These are phyloP conservation scores for Chironomus tentans DNA, from an alignment of 2,888 invertebrate species.

Conservation along the genomic window DNA sequence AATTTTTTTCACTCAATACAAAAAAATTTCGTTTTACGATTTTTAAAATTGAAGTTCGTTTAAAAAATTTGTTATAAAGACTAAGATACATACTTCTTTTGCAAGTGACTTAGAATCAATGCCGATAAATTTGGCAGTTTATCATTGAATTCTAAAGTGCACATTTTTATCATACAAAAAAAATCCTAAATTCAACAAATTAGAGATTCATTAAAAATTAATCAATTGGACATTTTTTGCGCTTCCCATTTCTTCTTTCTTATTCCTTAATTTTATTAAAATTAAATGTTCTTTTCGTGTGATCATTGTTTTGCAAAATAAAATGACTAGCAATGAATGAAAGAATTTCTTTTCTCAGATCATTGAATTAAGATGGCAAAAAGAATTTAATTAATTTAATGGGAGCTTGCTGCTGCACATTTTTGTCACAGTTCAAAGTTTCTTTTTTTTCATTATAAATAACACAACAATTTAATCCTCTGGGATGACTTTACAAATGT, in stretches of 20 bases:
- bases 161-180: background rate
- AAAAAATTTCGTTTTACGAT: background rate
- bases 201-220: background rate
- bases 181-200: conserved; percentile 15
- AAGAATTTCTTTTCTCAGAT: conserved; percentile 7
- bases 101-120: background rate
- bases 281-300: background rate
- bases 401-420: conserved; percentile 8
- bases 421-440: conserved; percentile 14
- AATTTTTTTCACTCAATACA: no score
- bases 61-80: no score
- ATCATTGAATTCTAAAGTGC: background rate
- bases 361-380: conserved; percentile 5
- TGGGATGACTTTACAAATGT: conserved; percentile 49
- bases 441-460: background rate
- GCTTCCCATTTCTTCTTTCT: background rate
- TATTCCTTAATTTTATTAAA: background rate
- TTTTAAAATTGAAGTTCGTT: no score
- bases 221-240: background rate
- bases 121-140: background rate
- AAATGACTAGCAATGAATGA: conserved; percentile 23
- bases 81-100: no score
- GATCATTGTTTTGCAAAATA: conserved; percentile 2
- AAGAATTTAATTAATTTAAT: background rate
- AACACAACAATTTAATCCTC: background rate